Base-by-base conservation (phyloP, 1,140 invertebrate genomes). In the Drosophila melanogaster region DNA sequence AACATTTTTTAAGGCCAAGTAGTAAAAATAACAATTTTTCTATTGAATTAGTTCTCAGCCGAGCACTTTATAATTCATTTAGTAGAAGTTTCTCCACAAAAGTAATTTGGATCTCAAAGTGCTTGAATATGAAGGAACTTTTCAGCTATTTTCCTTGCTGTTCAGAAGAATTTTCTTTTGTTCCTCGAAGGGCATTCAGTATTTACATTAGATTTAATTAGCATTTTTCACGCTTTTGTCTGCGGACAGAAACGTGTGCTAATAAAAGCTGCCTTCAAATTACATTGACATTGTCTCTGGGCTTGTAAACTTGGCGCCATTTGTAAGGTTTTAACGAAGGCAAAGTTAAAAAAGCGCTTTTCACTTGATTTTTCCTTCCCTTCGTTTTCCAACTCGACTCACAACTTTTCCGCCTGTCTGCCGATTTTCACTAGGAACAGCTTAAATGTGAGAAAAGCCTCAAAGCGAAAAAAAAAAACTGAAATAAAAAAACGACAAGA, bases 141-240 rank as follows among this genome's bases (percentile, higher is more conserved):
- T 49, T 49, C 3, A 5, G 1, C 19, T 14, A 47, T 22, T 56
- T 65, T 35, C 24, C 8, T 40, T 3, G 5, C 59, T 30, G 12
- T 22, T 8, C 30, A 30, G 30, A 30, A 30, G 12, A 33, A 17
- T 30, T 2, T 7, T 15, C 41, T 19, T 49, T 64, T 55, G 11
- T 41, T 70, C 44, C 15, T 12, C 22, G 19, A 14, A 46, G 43
- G 11, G 33, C 26, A 58, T 54, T 72, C 59, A 55, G 58, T 83
- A 85, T 85, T 85, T 77, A 64, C 60, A 50, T 77, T 77, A 73
- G 49, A 80, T 80, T 84, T 85, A 84, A 84, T 84, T 80, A 81
- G 74, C 74, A 77, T 75, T 86, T 76, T 72, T 79, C 47, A 66
- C 50, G 62, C 44, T 80, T 55, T 62, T 70, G 55, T 77, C 47